A percentile compares a stretch with the other conserved stretches of the same genome.
These are phyloP conservation scores for Centrocercus urophasianus DNA, from an alignment of 2,113 vertebrate genomes.

Conservation along the genomic window DNA sequence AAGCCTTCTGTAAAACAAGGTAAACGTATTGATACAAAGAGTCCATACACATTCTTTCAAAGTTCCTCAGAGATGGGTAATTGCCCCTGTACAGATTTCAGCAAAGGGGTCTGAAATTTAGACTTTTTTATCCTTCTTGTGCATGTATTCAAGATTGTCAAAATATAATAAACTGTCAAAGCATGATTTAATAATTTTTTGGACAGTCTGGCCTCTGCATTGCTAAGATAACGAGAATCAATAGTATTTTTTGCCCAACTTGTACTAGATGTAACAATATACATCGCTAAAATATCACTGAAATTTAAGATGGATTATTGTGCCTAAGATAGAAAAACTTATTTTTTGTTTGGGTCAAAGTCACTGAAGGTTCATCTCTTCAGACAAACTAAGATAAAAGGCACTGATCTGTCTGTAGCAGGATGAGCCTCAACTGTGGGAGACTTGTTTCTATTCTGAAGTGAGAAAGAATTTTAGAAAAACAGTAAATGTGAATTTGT, in stretches of 20 bases:
- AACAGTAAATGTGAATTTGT: neutral
- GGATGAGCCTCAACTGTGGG: neutral
- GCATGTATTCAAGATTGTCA: neutral
- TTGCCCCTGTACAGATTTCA: neutral
- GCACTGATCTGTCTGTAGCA: neutral
- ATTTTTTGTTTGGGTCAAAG: neutral
- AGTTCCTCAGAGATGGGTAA: neutral
- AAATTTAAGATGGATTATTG: neutral
- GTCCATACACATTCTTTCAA: neutral
- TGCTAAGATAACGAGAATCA: neutral
- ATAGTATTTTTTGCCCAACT: neutral
- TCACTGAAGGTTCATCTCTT: neutral
- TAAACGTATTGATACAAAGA: neutral
- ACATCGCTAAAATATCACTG: neutral
- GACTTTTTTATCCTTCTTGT: neutral
- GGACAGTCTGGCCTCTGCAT: neutral
- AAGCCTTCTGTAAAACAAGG: neutral
- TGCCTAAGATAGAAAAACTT: neutral
- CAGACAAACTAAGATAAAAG: constrained; percentile 1
- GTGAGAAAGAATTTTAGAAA: neutral
- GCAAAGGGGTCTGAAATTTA: neutral
- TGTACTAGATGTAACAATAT: neutral
- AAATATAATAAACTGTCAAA: neutral
- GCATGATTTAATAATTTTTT: neutral
- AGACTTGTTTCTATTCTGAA: neutral